Evolutionary conservation across 2,113 vertebrate genomes (phyloP).

Genomic region (Scatophagus argus): DNA sequence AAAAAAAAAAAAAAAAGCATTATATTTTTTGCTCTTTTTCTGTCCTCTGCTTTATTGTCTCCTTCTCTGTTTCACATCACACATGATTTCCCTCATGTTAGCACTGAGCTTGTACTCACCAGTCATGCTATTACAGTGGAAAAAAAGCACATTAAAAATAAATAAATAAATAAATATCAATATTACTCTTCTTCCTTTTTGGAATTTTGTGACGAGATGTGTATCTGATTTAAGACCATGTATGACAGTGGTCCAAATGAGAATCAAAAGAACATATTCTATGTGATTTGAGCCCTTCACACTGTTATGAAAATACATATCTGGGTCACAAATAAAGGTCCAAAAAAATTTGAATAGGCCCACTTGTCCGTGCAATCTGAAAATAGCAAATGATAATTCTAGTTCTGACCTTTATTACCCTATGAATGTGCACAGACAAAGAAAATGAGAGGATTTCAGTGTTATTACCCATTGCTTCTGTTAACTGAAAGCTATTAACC

Average conservation of each 20-base stretch:
- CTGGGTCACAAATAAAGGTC: too few relatives aligned
- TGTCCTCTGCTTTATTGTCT: slow-evolving; percentile 36
- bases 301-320: too few relatives aligned
- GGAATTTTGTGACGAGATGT: too few relatives aligned
- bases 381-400: too few relatives aligned
- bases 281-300: too few relatives aligned
- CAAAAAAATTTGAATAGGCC: too few relatives aligned
- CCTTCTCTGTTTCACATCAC: slow-evolving; percentile 12
- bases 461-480: not conserved
- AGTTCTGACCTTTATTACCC: not conserved
- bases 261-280: too few relatives aligned
- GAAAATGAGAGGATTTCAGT: not conserved
- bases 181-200: too few relatives aligned
- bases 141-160: not conserved
- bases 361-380: too few relatives aligned
- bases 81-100: slow-evolving; percentile 3
- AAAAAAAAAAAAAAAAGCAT: slow-evolving; percentile 53
- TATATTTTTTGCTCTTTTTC: slow-evolving; percentile 53
- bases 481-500: not conserved
- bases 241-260: too few relatives aligned
- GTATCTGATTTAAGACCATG: too few relatives aligned
- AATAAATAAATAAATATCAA: too few relatives aligned
- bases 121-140: not conserved
- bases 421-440: not conserved
- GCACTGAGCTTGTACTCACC: not conserved